These are phyloP conservation scores for Pseudomyrmex gracilis DNA, from an alignment of 1,140 invertebrate genomes.

Conservation along the genomic window DNA sequence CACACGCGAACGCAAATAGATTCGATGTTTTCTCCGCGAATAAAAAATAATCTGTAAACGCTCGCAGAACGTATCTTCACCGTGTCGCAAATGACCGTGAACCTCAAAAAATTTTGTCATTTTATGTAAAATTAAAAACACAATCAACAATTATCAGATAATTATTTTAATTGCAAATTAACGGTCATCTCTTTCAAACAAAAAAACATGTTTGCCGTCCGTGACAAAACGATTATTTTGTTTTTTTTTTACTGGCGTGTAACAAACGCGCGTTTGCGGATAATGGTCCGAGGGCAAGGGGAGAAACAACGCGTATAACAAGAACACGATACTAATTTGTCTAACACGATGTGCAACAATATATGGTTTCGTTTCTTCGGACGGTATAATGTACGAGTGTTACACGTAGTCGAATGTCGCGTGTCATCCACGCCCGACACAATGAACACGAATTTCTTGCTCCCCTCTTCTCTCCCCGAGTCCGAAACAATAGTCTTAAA, in stretches of 20 bases:
- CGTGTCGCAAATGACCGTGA: no score
- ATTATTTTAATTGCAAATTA: no score
- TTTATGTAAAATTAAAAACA: no score
- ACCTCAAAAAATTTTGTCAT: no score
- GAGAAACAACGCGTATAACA: conserved; percentile 40
- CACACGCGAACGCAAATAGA: no score
- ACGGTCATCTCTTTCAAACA: no score
- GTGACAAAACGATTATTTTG: background rate
- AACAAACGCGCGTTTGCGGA: background rate
- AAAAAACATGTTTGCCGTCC: no score
- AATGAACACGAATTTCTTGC: conserved; percentile 74
- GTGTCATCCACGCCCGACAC: conserved; percentile 71
- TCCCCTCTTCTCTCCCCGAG: conserved; percentile 15
- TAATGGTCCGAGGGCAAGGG: conserved; percentile 12
- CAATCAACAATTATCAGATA: no score
- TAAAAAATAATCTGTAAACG: background rate
- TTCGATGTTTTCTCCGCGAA: background rate
- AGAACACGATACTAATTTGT: conserved; percentile 75
- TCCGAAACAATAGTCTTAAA: conserved; percentile 71
- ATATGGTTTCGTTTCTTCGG: conserved; percentile 60
- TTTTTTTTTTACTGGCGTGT: background rate
- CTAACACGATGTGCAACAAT: conserved; percentile 68
- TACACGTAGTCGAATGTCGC: conserved; percentile 69
- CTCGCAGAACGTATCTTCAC: background rate
- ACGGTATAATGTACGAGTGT: conserved; percentile 70